Evolutionary conservation across 1,140 invertebrate genomes (phyloP), one percentile per base, ranked within the genome.

Genomic region (Caerostris darwini): DNA sequence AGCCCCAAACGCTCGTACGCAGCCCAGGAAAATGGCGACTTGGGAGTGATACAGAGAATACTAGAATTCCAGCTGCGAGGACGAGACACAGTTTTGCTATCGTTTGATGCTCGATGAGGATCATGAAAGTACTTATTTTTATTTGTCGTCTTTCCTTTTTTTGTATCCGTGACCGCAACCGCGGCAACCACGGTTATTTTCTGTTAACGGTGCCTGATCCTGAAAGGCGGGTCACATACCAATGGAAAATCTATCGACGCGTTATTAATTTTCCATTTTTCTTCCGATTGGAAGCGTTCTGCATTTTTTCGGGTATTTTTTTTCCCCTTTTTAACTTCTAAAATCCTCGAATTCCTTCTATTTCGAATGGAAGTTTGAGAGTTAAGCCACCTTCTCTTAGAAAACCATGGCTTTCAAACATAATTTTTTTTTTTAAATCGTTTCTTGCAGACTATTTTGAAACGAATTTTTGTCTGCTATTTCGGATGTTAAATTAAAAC

Each of bases 181-280:
- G 82, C 82, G 82, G 82, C 82, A 83, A 83, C 82, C 82, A 83
- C 14, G 82, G 82, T 58, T 77, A 83, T 83, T 83, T 83, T 19
- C 71, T 77, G 7, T 34, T 77, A 77, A 77, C 71, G 71, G 71
- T 77, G 71, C 19, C 71, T 77, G 71, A 77, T 77, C 71, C 71
- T 50, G 71, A 77, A 77, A 77, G 34, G 71, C 71, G 34, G 71
- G 34, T 77, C 71, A 77, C 71, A 77, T 57, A 34, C 82, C 54
- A 83, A 57, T 14, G n/a, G 17, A n/a, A 58, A 83, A 83, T 83
- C 82, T 83, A 54, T 54, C 54, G 57, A 19, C 82, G 56, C 17
- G 82, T 83, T 83, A 83, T 83, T 83, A 83, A 83, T 83, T 57
- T 58, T 83, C 82, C 56, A 83, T 83, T 57, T 83, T 54, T 53